Base-by-base conservation (phyloP, 2,888 invertebrate species). In the Dione vanillae region DNA sequence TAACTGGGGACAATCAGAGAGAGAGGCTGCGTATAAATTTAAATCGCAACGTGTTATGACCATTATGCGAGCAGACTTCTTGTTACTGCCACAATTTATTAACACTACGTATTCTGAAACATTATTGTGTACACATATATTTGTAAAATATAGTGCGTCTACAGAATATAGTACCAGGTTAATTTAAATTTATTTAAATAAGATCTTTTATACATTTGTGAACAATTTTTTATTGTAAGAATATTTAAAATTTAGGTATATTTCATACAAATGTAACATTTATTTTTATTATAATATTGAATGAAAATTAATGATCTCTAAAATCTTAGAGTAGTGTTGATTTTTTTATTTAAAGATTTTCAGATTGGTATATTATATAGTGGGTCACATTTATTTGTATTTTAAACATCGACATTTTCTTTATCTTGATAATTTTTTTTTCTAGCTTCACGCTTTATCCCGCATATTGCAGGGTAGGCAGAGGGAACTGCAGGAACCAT, bases 41-140 rank as follows among this genome's bases (percentile, higher is more conserved):
- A 56, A 70, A 66, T 41, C 62, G 27, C 61, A 59, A 73, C 67
- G 66, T 62, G 71, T 71, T 71, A 67, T 71, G 73, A 73, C 68
- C 58, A 65, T 65, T 73, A 67, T 41, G 35, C 43, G 54, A 54
- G 51, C 45, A 61, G 40, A 66, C 56, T 69, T 66, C 72, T 66
- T 62, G 65, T 72, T 72, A 56, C 52, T 66, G 65, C 52, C 61
- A 61, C 45, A 65, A 65, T 65, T 62, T 66, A 66, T 69, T 72
- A 66, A 72, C 65, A 72, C 65, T 47, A n/a, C 41, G 52, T 59
- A 65, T 47, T 37, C 66, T 56, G 56, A 69, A 65, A 45, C 27
- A 67, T 59, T 51, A 40, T 40, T 51, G 7, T 64, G 49, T 49
- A 47, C 8, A 37, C 10, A 35, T 45, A 12, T 45, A 35, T 37